phyloP scores from a whole-genome alignment of 1,140 invertebrate species.

The Semibalanus balanoides region DNA sequence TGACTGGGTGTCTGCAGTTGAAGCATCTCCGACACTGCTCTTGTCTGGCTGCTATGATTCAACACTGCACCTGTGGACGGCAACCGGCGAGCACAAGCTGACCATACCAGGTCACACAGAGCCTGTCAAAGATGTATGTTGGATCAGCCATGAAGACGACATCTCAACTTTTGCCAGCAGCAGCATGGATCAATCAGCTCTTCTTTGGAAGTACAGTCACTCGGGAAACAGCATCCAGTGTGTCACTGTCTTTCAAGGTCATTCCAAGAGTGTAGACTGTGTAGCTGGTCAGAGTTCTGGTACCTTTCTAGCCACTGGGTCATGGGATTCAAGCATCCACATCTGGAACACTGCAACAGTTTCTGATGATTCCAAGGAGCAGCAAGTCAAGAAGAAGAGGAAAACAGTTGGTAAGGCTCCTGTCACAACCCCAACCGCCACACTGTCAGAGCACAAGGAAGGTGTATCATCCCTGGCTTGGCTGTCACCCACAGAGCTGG shows the following conservation, averaged over 20 bases:
- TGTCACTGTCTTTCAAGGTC: not conserved
- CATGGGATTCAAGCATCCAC: not conserved
- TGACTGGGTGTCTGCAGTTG: not conserved
- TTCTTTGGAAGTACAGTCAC: constrained; percentile 1
- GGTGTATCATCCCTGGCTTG: not conserved
- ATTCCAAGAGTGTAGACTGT: constrained; percentile 4
- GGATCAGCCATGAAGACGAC: not conserved
- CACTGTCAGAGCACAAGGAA: not conserved
- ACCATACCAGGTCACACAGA: constrained; percentile 70
- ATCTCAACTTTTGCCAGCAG: not conserved
- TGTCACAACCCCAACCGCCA: not conserved
- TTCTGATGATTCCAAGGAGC: not conserved
- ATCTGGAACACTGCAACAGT: not conserved
- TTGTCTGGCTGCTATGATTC: not conserved
- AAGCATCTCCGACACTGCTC: not conserved
- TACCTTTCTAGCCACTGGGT: not conserved
- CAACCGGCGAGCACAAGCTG: constrained; percentile 62
- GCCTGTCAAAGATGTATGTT: constrained; percentile 62
- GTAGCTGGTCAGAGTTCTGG: not conserved
- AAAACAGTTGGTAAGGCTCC: not conserved
- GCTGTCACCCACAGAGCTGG: constrained; percentile 37
- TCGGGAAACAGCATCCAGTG: not conserved
- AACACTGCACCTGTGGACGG: constrained; percentile 63
- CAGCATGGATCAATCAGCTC: not conserved
- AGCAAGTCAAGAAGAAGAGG: not conserved